A percentile compares a stretch with the other conserved stretches of the same genome.
phyloP scores from a whole-genome alignment of 1,140 invertebrate species.

The Halesus radiatus region DNA sequence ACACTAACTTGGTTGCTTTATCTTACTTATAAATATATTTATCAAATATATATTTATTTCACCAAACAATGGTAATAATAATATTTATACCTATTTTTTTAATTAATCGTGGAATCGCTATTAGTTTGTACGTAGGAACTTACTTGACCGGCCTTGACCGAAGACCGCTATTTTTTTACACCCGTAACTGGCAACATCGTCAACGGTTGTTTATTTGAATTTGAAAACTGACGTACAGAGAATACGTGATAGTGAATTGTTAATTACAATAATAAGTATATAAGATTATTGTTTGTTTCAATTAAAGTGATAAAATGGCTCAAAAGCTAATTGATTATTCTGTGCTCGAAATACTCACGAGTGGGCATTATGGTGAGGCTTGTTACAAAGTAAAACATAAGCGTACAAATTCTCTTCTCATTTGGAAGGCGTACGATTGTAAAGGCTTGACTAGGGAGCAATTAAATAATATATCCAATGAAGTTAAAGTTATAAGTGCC shows the following conservation, averaged over 20 bases:
- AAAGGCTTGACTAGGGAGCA: conserved; percentile 34
- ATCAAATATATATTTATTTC: too few relatives aligned
- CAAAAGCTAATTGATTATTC: conserved; percentile 40
- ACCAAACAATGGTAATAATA: too few relatives aligned
- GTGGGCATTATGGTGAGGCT: conserved; percentile 36
- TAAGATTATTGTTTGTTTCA: not conserved
- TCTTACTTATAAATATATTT: too few relatives aligned
- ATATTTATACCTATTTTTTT: too few relatives aligned
- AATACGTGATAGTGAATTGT: not conserved
- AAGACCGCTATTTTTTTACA: not conserved
- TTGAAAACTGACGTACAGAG: not conserved
- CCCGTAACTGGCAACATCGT: not conserved
- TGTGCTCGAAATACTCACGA: conserved; percentile 40
- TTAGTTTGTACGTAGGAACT: too few relatives aligned
- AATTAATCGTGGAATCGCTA: too few relatives aligned
- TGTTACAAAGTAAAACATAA: conserved; percentile 46
- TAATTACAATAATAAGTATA: not conserved
- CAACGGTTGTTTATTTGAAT: conserved; percentile 36
- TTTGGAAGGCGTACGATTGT: conserved; percentile 44
- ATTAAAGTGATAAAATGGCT: conserved; percentile 17
- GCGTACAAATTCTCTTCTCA: conserved; percentile 33
- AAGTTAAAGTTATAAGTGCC: conserved; percentile 20
- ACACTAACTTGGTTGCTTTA: too few relatives aligned
- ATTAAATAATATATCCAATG: conserved; percentile 28
- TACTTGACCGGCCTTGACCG: too few relatives aligned